Conservation (phyloP, 2,113 vertebrate species). For the Setophaga coronata region DNA sequence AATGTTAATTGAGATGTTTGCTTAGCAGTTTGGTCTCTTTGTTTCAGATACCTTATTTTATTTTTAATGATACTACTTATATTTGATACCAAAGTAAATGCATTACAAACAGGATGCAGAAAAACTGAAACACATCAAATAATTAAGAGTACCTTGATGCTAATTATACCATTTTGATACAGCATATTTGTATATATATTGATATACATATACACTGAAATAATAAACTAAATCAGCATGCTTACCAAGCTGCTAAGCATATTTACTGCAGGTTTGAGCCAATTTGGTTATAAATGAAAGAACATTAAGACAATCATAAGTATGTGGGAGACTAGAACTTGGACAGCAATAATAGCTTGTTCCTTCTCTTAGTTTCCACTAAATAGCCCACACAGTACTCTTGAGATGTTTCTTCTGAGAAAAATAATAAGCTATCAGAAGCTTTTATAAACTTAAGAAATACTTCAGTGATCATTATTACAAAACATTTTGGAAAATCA, state of each 20-base stretch:
- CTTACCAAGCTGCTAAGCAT: background rate
- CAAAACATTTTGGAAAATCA: background rate
- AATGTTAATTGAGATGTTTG: background rate
- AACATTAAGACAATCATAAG: background rate
- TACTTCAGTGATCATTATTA: background rate
- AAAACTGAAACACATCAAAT: background rate
- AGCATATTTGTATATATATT: background rate
- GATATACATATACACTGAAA: background rate
- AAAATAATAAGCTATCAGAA: slow-evolving; percentile 37
- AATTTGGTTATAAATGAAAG: background rate
- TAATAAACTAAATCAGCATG: background rate
- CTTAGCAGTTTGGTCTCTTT: background rate
- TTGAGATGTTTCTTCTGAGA: slow-evolving; percentile 22
- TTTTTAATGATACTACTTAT: background rate
- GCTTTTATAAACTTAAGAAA: slow-evolving; percentile 50
- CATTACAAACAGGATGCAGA: background rate
- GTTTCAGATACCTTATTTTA: background rate
- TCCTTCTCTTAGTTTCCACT: background rate
- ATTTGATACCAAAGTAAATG: background rate
- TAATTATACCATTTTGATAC: background rate
- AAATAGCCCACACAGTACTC: background rate
- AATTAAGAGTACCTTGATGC: background rate
- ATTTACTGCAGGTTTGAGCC: background rate
- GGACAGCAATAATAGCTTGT: background rate
- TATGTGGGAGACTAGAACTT: background rate